Conservation (phyloP, 2,888 invertebrate genomes). For the Lasioglossum leucozonium region DNA sequence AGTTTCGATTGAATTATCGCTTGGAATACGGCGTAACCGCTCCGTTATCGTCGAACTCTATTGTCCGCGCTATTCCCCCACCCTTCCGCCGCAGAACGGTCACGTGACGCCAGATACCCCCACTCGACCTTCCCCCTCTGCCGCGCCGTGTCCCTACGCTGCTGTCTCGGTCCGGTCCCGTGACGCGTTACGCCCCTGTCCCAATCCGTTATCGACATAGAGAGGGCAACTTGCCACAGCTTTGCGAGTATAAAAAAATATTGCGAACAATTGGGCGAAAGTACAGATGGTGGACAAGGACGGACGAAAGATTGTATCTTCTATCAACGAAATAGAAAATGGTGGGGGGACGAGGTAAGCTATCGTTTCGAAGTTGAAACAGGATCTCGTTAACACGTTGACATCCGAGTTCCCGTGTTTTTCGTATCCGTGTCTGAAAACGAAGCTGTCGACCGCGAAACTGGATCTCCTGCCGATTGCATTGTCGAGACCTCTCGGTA, state of each 20-base stretch:
- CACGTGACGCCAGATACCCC: too few species aligned
- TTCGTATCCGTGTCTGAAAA: conserved; percentile 27
- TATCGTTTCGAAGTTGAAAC: conserved; percentile 4
- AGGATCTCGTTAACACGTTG: conserved; percentile 9
- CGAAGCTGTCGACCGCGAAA: conserved; percentile 35
- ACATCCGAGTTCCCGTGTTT: conserved; percentile 3
- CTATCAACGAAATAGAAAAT: neutral
- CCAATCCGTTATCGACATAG: too few species aligned
- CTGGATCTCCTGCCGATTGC: conserved; percentile 20
- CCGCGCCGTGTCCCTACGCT: too few species aligned
- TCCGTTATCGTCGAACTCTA: neutral
- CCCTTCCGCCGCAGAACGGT: too few species aligned
- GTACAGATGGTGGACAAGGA: neutral
- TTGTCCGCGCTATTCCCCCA: too few species aligned
- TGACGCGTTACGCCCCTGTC: too few species aligned
- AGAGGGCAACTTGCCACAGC: too few species aligned
- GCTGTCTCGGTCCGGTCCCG: too few species aligned
- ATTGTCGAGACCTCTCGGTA: neutral
- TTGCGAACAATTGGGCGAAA: neutral
- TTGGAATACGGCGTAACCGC: neutral
- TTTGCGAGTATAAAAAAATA: too few species aligned
- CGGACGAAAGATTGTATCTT: neutral
- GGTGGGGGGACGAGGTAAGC: neutral
- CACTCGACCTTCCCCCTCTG: too few species aligned
- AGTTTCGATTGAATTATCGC: conserved; percentile 14